Evolutionary conservation across 2,113 vertebrate species (phyloP), one percentile per base, ranked within the genome.

Genomic region (Laticauda colubrina): DNA sequence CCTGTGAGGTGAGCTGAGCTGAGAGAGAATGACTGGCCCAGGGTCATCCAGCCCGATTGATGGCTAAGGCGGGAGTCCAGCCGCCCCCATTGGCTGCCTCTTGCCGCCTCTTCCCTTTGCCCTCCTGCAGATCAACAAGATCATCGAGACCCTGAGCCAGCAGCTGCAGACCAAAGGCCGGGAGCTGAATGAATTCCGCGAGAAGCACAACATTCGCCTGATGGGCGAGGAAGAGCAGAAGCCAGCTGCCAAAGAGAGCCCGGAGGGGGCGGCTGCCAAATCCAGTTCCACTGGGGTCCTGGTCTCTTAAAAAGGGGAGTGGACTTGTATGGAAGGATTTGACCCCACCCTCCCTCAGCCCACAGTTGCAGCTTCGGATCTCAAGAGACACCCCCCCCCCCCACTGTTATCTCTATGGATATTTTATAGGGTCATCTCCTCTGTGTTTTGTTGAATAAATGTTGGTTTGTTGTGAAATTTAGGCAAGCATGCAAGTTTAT

Each of bases 201-300:
- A 99, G 96, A 98, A 98, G 89, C 99, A 99, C 98, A 99, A 99
- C 96, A 99, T 99, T 93, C 98, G 98, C 8, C 94, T 99, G 94
- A 97, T 99, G 94, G 98, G 98, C 0, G 98, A 99, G 91, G 98
- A 98, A 0, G 98, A 99, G 88, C 97, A 97, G 15, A 98, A 98
- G 90, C 94, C 98, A 20, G 93, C 98, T 14, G 95, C 97, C 92
- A 97, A 97, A 93, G 98, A 98, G 9, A 98, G 94, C 2, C 96
- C 98, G 2, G 97, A 97, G 20, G 98, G 97, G 34, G 96, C 97
- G 1, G 98, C 97, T 2, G 95, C 98, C 15, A 99, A 99, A 96
- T 95, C 97, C 1, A 96, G 98, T 59, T 95, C 97, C 0, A 97
- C 98, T 0, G 98, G 98, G 0, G 99, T 99, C 93, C 94, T 99